Conservation (phyloP, 2,113 vertebrate genomes). For the Dicerorhinus sumatrensis region DNA sequence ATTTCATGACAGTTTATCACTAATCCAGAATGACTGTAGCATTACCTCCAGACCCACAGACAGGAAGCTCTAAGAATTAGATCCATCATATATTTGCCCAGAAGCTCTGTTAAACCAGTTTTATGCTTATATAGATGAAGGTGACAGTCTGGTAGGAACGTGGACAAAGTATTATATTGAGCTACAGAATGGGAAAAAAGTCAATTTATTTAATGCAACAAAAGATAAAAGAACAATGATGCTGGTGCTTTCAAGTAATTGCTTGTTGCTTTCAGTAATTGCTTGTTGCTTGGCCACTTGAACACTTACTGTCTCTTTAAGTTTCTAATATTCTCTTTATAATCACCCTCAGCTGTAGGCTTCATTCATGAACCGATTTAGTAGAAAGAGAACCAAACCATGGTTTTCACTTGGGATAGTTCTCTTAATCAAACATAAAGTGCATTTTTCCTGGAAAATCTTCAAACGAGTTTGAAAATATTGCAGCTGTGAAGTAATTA, state of each 20-base stretch:
- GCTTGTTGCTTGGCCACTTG: constrained; percentile 20
- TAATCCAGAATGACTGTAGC: constrained; percentile 89
- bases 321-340: constrained; percentile 40
- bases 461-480: constrained; percentile 69
- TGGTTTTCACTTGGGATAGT: constrained; percentile 43
- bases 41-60: constrained; percentile 87
- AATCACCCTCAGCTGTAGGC: constrained; percentile 17
- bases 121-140: constrained; percentile 82
- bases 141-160: not conserved
- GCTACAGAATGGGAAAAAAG: not conserved
- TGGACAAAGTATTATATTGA: not conserved
- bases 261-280: constrained; percentile 35
- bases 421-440: constrained; percentile 58
- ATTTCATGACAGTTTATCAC: constrained; percentile 88
- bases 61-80: constrained; percentile 86
- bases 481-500: constrained; percentile 56
- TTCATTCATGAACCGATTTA: constrained; percentile 53
- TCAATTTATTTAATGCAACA: not conserved
- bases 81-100: constrained; percentile 82
- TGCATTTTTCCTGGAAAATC: constrained; percentile 67
- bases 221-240: constrained; percentile 49
- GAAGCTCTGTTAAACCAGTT: constrained; percentile 87
- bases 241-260: constrained; percentile 46
- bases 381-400: constrained; percentile 34
- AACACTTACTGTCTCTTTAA: constrained; percentile 1